Conservation (phyloP, 2,888 invertebrate genomes). For the Scrobipalpa costella region DNA sequence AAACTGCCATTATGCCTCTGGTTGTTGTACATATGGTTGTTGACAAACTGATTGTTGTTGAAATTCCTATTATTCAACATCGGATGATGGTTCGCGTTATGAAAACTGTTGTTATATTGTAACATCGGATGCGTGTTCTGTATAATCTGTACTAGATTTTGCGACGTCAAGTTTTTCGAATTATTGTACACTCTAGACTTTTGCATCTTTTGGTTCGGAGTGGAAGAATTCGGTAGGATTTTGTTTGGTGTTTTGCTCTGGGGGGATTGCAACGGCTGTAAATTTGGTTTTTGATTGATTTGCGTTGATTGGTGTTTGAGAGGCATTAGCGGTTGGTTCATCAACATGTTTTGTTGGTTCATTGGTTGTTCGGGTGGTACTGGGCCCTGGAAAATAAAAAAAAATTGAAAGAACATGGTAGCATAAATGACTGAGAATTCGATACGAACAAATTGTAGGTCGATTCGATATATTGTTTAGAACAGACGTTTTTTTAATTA, state of each 20-base stretch:
- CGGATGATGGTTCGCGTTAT: conserved; percentile 72
- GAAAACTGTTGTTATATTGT: conserved; percentile 63
- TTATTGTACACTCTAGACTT: conserved; percentile 63
- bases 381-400: conserved; percentile 50
- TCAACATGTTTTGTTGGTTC: conserved; percentile 41
- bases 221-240: conserved; percentile 32
- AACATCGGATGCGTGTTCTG: conserved; percentile 75
- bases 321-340: conserved; percentile 48
- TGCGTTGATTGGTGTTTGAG: conserved; percentile 34
- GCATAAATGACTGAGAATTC: too few relatives aligned
- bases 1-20: conserved; percentile 59
- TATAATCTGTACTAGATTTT: conserved; percentile 69
- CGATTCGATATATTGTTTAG: too few relatives aligned
- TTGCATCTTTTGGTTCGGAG: conserved; percentile 49
- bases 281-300: conserved; percentile 26
- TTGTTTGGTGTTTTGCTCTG: conserved; percentile 29
- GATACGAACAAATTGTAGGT: too few relatives aligned
- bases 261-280: conserved; percentile 40
- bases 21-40: conserved; percentile 52
- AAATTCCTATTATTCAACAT: conserved; percentile 60
- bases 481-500: too few relatives aligned
- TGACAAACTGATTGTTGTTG: conserved; percentile 49
- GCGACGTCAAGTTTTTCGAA: conserved; percentile 57
- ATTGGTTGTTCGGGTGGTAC: conserved; percentile 45
- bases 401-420: background rate